Evolutionary conservation across 2,113 vertebrate genomes (phyloP).

Genomic region (Saguinus midas): DNA sequence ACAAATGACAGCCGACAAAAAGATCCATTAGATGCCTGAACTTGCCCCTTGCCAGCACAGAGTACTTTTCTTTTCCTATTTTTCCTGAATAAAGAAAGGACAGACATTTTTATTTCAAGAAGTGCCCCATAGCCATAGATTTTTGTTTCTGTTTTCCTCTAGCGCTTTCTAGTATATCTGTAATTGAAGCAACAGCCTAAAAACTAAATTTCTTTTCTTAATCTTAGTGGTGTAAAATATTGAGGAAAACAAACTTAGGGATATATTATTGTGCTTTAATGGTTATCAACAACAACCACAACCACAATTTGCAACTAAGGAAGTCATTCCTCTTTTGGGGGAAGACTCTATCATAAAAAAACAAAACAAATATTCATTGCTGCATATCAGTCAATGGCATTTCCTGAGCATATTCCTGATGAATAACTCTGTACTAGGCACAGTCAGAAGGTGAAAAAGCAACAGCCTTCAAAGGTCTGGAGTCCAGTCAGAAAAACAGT

Average conservation of each 20-base stretch:
- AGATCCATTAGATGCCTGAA: conserved; percentile 54
- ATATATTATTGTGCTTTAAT: not conserved
- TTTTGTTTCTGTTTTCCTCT: conserved; percentile 22
- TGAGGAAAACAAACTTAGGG: not conserved
- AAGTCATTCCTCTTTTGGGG: not conserved
- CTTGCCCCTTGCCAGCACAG: conserved; percentile 42
- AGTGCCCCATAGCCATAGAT: not conserved
- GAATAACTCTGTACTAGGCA: not conserved
- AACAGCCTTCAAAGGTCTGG: not conserved
- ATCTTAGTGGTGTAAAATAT: conserved; percentile 8
- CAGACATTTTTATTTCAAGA: conserved; percentile 57
- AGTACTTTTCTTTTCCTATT: conserved; percentile 21
- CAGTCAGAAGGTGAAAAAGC: not conserved
- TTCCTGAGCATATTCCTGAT: not conserved
- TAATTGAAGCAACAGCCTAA: not conserved
- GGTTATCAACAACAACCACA: not conserved
- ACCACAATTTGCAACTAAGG: not conserved
- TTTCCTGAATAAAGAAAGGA: not conserved
- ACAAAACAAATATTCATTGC: not conserved
- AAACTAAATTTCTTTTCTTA: conserved; percentile 38
- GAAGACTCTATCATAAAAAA: not conserved
- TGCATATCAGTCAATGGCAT: not conserved
- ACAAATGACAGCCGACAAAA: conserved; percentile 71
- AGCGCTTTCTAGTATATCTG: not conserved
- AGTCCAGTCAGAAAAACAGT: not conserved